A percentile compares a stretch with the other conserved stretches of the same genome.
Conservation (phyloP, 2,113 vertebrate genomes). For the Ascaphus truei region DNA sequence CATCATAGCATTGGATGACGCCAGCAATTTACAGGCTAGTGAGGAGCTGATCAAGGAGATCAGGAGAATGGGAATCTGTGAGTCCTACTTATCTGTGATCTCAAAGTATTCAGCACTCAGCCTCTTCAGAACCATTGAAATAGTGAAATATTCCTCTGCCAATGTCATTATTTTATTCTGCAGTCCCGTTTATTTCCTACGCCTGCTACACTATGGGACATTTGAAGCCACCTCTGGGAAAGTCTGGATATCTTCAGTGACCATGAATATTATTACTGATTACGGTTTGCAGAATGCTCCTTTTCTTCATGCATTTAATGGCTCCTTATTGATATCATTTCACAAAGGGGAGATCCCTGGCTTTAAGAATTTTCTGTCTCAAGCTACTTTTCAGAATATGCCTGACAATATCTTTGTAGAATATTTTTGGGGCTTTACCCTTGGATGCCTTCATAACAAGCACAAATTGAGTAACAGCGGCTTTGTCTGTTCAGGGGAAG, state of each 20-base stretch:
- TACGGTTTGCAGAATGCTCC: background rate
- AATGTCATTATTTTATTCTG: background rate
- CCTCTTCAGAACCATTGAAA: background rate
- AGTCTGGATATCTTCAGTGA: background rate
- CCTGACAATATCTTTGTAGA: background rate
- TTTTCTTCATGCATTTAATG: background rate
- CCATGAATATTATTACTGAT: background rate
- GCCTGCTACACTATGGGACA: background rate
- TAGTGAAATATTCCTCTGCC: background rate
- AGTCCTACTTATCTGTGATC: background rate
- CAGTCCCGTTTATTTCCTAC: background rate
- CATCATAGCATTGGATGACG: background rate
- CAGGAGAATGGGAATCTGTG: background rate
- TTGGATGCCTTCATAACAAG: background rate
- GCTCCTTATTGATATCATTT: background rate
- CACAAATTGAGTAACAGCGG: too few species aligned
- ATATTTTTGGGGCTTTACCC: background rate
- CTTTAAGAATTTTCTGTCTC: background rate
- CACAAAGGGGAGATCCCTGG: constrained; percentile 2
- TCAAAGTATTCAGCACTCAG: too few species aligned
- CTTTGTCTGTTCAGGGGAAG: background rate
- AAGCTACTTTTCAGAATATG: background rate
- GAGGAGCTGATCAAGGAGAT: background rate
- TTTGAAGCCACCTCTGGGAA: background rate
- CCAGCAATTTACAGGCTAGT: background rate